Conservation (phyloP, 2,797 vertebrate genomes). For the Glyptemys insculpta region DNA sequence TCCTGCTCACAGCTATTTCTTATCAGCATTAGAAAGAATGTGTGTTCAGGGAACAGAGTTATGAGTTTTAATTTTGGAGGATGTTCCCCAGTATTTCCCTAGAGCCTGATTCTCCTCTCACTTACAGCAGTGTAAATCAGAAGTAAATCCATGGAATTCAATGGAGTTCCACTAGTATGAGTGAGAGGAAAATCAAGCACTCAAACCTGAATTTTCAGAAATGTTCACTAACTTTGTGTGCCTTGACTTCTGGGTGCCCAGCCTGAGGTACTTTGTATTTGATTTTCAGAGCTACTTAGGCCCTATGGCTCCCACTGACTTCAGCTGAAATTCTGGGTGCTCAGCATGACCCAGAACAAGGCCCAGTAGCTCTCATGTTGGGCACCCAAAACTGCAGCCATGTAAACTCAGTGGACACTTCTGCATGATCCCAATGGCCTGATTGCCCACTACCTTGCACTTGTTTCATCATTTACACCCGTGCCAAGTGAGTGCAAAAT, state of each 20-base stretch:
- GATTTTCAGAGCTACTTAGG: not conserved
- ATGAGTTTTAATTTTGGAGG: not conserved
- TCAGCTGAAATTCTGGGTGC: not conserved
- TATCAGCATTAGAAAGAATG: not conserved
- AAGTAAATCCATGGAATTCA: not conserved
- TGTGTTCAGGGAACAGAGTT: not conserved
- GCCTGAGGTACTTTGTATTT: not conserved
- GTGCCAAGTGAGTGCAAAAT: not conserved
- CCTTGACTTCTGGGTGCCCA: not conserved
- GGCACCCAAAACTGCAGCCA: not conserved
- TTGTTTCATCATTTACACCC: conserved; percentile 23
- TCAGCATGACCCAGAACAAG: not conserved
- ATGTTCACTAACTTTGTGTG: not conserved
- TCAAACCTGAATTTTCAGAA: not conserved
- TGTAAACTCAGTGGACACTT: not conserved
- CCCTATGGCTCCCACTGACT: not conserved
- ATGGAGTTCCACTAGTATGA: not conserved
- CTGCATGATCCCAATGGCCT: conserved; percentile 18
- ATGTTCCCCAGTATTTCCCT: not conserved
- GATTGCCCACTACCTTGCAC: not conserved
- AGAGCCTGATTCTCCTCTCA: not conserved
- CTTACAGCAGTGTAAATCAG: not conserved
- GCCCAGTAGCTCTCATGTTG: not conserved
- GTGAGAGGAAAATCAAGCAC: not conserved
- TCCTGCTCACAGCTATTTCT: not conserved